A percentile compares a stretch with the other conserved stretches of the same genome.
phyloP scores from a whole-genome alignment of 2,888 invertebrate species.

The Saturnia japonica region DNA sequence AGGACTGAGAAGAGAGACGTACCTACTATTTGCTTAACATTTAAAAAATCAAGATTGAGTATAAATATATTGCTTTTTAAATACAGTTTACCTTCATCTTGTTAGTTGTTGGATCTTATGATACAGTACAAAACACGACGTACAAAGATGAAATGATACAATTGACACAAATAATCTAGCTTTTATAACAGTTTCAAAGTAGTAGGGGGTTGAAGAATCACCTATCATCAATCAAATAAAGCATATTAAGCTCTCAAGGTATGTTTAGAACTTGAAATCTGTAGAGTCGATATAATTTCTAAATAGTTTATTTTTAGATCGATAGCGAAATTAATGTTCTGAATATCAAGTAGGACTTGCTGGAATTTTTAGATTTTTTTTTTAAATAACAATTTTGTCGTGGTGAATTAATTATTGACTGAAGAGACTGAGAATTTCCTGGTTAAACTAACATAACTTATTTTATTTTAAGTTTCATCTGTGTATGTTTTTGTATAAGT shows the following conservation, averaged over 20 bases:
- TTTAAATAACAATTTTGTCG: no score
- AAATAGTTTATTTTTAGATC: constrained; percentile 35
- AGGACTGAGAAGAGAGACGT: no score
- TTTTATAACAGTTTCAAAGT: constrained; percentile 57
- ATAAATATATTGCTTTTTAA: not conserved
- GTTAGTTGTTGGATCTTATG: constrained; percentile 15
- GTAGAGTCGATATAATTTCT: constrained; percentile 38
- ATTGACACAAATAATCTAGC: constrained; percentile 35
- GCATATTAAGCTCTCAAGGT: constrained; percentile 71
- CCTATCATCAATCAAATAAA: constrained; percentile 61
- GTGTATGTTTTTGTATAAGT: no score
- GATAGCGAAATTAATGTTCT: constrained; percentile 14
- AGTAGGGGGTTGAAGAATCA: constrained; percentile 62
- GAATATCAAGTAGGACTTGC: not conserved
- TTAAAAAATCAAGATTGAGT: not conserved
- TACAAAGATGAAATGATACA: constrained; percentile 42
- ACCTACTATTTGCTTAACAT: no score
- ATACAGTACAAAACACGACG: constrained; percentile 25
- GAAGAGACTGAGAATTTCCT: no score
- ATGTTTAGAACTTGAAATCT: constrained; percentile 29
- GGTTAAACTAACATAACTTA: no score
- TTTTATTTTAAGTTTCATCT: no score
- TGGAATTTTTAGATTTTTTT: not conserved
- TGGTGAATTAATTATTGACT: no score
- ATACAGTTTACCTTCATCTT: constrained; percentile 41